phyloP scores from a whole-genome alignment of 37 sponge, comb jelly and placozoan species.

The Geodia barretti region DNA sequence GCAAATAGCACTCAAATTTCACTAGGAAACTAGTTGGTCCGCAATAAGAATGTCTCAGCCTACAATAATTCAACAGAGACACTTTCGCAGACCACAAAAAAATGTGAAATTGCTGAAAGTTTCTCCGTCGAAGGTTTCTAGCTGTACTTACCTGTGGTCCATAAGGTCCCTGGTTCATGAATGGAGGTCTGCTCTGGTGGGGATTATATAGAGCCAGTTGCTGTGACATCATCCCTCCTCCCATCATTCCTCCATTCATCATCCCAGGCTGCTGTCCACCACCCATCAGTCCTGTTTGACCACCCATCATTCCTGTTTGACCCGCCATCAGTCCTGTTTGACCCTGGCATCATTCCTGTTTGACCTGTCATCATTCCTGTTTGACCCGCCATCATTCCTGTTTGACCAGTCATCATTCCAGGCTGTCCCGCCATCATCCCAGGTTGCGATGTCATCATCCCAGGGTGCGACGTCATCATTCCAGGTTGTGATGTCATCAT shows the following conservation, averaged over 20 bases:
- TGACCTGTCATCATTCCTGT: slow-evolving; percentile 15
- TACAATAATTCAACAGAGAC: no score
- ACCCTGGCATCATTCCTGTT: slow-evolving; percentile 1
- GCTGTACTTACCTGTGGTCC: not conserved
- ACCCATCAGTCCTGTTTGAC: not conserved
- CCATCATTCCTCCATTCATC: not conserved
- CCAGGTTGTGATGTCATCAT: not conserved
- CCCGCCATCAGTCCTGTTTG: not conserved
- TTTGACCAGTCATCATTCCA: slow-evolving; percentile 19
- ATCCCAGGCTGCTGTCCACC: slow-evolving; percentile 8
- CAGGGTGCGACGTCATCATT: slow-evolving; percentile 9
- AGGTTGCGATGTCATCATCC: not conserved
- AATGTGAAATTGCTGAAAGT: no score
- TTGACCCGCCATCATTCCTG: not conserved
- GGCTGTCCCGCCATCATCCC: not conserved
- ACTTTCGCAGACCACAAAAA: no score
- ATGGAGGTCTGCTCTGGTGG: slow-evolving; percentile 12
- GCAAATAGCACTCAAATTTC: no score
- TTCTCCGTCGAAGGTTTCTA: no score
- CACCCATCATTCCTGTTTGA: slow-evolving; percentile 3
- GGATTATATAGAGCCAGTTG: not conserved
- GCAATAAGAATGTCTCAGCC: no score
- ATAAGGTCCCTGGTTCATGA: slow-evolving; percentile 32
- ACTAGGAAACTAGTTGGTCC: no score
- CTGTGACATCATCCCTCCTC: not conserved